phyloP scores from a whole-genome alignment of 2,797 vertebrate genomes.

The Channallabes apus region DNA sequence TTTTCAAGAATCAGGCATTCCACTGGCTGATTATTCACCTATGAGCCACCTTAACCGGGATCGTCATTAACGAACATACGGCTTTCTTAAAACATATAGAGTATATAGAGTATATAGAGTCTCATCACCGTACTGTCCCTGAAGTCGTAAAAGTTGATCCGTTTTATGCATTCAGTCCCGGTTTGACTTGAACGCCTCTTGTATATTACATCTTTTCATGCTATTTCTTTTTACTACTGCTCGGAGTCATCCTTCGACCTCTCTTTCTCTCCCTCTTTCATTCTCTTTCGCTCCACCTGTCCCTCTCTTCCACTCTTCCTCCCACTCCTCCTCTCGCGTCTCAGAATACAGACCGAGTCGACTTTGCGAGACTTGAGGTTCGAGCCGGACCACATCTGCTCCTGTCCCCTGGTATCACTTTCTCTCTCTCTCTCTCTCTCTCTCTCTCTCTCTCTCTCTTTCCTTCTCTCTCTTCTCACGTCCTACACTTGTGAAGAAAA shows the following conservation, averaged over 20 bases:
- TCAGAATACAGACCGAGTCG: neutral
- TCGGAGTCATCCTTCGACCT: too few relatives aligned
- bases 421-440: neutral
- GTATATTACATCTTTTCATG: neutral
- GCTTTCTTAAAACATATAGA: too few relatives aligned
- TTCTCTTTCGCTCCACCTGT: slow-evolving; percentile 15
- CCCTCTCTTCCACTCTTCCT: neutral
- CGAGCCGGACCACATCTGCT: slow-evolving; percentile 31
- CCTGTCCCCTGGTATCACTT: slow-evolving; percentile 14
- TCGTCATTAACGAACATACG: too few relatives aligned
- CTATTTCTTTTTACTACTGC: neutral
- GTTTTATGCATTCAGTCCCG: too few relatives aligned
- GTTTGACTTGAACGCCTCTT: too few relatives aligned
- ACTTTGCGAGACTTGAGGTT: slow-evolving; percentile 24
- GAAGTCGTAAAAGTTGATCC: too few relatives aligned
- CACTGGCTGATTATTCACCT: too few relatives aligned
- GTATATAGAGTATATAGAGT: too few relatives aligned
- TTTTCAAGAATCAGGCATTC: too few relatives aligned
- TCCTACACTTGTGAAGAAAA: slow-evolving; percentile 44
- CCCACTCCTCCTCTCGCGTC: slow-evolving; percentile 1
- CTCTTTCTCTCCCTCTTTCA: neutral
- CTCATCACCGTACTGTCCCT: too few relatives aligned
- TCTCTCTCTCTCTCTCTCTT: neutral
- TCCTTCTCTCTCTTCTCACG: slow-evolving; percentile 31
- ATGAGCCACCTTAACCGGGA: too few relatives aligned